Conservation (phyloP, 2,113 vertebrate genomes). For the Turnix velox region DNA sequence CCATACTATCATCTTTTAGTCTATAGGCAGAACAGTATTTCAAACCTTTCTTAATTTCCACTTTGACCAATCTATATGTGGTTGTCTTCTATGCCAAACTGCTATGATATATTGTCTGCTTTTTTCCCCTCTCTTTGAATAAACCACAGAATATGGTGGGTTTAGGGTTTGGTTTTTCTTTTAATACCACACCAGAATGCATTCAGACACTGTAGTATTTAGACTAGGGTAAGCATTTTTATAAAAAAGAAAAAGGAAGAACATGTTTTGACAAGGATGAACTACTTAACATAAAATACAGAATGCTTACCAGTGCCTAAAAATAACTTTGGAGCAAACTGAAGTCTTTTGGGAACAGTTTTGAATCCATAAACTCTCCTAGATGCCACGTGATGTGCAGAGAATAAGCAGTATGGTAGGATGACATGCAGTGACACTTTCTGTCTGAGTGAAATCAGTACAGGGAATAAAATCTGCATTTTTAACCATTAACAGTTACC, state of each 20-base stretch:
- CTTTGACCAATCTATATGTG: background rate
- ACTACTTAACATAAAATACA: background rate
- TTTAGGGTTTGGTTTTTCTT: background rate
- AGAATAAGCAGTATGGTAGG: background rate
- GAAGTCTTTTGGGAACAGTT: background rate
- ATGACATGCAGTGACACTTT: background rate
- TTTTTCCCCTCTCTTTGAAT: background rate
- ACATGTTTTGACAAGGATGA: background rate
- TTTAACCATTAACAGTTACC: background rate
- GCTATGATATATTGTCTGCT: background rate
- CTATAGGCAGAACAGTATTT: background rate
- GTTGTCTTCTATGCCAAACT: background rate
- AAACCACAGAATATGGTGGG: background rate
- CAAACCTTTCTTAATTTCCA: background rate
- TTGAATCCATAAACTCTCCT: background rate
- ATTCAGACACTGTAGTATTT: background rate
- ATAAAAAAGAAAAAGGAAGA: background rate
- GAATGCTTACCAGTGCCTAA: background rate
- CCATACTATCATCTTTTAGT: background rate
- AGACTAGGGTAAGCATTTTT: background rate
- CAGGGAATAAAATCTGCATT: background rate
- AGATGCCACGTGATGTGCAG: background rate
- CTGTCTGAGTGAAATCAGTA: background rate
- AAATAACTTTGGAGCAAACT: background rate
- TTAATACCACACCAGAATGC: background rate